These are phyloP conservation scores for Meteorus cinctellus DNA, from an alignment of 2,888 invertebrate species.

Conservation along the genomic window DNA sequence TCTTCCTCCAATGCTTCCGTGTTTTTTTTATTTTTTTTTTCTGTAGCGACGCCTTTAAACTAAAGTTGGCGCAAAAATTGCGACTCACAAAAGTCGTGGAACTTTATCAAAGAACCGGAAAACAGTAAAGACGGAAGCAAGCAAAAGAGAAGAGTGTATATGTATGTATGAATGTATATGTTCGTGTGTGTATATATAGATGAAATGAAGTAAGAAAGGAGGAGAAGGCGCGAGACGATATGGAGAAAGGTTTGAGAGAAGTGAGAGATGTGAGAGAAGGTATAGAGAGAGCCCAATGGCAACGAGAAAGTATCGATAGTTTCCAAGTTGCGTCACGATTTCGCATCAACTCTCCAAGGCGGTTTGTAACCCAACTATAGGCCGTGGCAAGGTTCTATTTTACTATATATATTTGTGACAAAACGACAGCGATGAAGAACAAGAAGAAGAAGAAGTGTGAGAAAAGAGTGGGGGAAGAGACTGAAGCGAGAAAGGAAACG, in stretches of 20 bases:
- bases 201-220: slow-evolving; percentile 10
- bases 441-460: not conserved
- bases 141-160: slow-evolving; percentile 12
- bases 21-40: not conserved
- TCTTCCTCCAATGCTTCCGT: too few species aligned
- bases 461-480: not conserved
- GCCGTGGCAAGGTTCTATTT: not conserved
- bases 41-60: slow-evolving; percentile 19
- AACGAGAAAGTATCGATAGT: slow-evolving; percentile 42
- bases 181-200: not conserved
- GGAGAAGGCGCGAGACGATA: not conserved
- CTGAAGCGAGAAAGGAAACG: slow-evolving; percentile 35
- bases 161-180: slow-evolving; percentile 12
- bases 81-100: slow-evolving; percentile 34
- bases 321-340: slow-evolving; percentile 42
- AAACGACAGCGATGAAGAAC: not conserved
- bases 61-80: slow-evolving; percentile 42
- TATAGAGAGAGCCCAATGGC: slow-evolving; percentile 15
- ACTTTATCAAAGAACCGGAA: slow-evolving; percentile 44
- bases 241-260: not conserved
- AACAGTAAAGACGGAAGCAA: slow-evolving; percentile 38
- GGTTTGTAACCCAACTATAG: slow-evolving; percentile 26
- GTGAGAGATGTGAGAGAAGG: slow-evolving; percentile 2
- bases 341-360: slow-evolving; percentile 38
- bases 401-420: not conserved